Percentiles rank a stretch among this genome's conserved stretches.
Evolutionary conservation across 2,797 vertebrate genomes (phyloP).

Genomic region (Mastacembelus armatus): DNA sequence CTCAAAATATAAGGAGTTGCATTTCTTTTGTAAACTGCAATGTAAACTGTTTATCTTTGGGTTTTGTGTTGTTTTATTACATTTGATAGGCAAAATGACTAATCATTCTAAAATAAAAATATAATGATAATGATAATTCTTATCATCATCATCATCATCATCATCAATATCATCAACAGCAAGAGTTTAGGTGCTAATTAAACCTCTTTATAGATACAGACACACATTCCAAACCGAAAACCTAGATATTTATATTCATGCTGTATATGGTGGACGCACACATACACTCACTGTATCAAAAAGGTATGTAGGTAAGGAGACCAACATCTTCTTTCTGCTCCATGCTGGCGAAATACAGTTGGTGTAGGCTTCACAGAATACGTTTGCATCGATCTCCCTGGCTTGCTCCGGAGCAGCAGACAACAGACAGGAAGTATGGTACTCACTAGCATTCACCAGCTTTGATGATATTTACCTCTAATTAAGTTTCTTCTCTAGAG

Average conservation of each 20-base stretch:
- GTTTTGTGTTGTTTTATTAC: not conserved
- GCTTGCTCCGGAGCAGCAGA: slow-evolving; percentile 51
- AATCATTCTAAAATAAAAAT: too few species aligned
- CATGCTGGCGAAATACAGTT: slow-evolving; percentile 56
- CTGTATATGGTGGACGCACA: too few species aligned
- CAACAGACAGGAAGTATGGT: slow-evolving; percentile 73
- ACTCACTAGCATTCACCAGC: slow-evolving; percentile 60
- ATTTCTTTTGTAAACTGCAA: too few species aligned
- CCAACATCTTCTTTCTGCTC: slow-evolving; percentile 27
- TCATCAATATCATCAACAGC: too few species aligned
- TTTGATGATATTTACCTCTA: slow-evolving; percentile 88
- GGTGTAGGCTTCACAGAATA: slow-evolving; percentile 58
- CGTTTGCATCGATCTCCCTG: slow-evolving; percentile 76
- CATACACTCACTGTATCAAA: too few species aligned
- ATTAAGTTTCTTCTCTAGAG: slow-evolving; percentile 84
- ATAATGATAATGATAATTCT: too few species aligned
- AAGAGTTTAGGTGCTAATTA: too few species aligned
- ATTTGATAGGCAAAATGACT: not conserved
- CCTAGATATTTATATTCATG: too few species aligned
- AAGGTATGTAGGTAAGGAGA: slow-evolving; percentile 34
- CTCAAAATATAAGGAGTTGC: not conserved
- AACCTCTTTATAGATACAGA: not conserved
- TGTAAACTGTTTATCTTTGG: not conserved
- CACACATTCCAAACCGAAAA: not conserved
- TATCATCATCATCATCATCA: too few species aligned